phyloP scores from a whole-genome alignment of 2,888 invertebrate genomes.

The Lacanobia wlatinum region DNA sequence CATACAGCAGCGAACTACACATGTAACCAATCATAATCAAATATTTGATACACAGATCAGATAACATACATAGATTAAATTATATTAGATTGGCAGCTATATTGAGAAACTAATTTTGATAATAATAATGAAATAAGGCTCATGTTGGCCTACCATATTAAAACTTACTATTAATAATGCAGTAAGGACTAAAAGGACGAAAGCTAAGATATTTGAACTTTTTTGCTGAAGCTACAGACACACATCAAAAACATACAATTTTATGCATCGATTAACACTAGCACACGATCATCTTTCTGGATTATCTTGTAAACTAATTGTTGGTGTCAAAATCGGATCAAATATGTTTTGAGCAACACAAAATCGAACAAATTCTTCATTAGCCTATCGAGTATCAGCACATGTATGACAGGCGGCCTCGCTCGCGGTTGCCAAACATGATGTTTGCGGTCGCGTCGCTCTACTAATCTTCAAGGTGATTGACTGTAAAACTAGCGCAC shows the following conservation, averaged over 20 bases:
- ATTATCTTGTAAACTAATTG: too few relatives aligned
- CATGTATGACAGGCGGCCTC: constrained; percentile 69
- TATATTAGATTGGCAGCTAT: neutral
- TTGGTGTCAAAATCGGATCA: too few relatives aligned
- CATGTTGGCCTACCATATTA: neutral
- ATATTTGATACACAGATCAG: constrained; percentile 15
- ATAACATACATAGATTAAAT: constrained; percentile 16
- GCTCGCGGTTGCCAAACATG: constrained; percentile 82
- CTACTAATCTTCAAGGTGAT: constrained; percentile 85
- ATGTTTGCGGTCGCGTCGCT: constrained; percentile 84
- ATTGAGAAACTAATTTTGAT: constrained; percentile 9
- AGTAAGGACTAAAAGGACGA: too few relatives aligned
- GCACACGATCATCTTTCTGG: too few relatives aligned
- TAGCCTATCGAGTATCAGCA: constrained; percentile 36
- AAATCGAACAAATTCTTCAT: constrained; percentile 3
- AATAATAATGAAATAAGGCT: neutral
- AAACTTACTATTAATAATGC: neutral
- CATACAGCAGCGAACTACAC: constrained; percentile 14
- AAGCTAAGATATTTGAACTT: too few relatives aligned
- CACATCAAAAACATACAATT: too few relatives aligned
- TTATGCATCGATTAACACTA: too few relatives aligned
- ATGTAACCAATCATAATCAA: constrained; percentile 12
- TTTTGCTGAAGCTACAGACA: too few relatives aligned
- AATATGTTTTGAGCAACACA: neutral
- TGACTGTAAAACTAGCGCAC: constrained; percentile 66